Evolutionary conservation across 2,888 invertebrate species (phyloP).

Genomic region (Pycnomerus fuliginosus): DNA sequence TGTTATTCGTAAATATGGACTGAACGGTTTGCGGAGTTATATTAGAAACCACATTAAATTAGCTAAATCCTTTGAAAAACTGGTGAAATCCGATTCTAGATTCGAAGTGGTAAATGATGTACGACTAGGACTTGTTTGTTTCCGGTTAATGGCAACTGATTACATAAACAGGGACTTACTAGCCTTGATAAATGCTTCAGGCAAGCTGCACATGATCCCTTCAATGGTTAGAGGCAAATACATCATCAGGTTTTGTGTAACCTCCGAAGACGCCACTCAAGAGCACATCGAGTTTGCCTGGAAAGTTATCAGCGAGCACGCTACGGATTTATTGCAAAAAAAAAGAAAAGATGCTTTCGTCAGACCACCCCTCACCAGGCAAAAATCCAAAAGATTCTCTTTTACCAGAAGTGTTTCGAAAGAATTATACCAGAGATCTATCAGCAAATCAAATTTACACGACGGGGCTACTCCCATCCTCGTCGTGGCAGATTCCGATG

Average conservation of each 20-base stretch:
- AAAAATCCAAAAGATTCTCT: slow-evolving; percentile 58
- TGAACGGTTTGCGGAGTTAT: slow-evolving; percentile 77
- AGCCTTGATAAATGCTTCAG: slow-evolving; percentile 78
- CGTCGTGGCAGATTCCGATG: slow-evolving; percentile 56
- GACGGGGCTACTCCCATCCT: slow-evolving; percentile 60
- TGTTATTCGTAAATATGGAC: slow-evolving; percentile 77
- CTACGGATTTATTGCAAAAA: slow-evolving; percentile 58
- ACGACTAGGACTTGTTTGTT: slow-evolving; percentile 74
- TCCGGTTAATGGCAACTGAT: slow-evolving; percentile 70
- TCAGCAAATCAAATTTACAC: slow-evolving; percentile 56
- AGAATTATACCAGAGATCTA: slow-evolving; percentile 56
- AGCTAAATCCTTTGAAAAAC: slow-evolving; percentile 71
- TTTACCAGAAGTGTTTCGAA: slow-evolving; percentile 60
- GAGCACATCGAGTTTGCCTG: slow-evolving; percentile 71
- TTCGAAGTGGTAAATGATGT: slow-evolving; percentile 81
- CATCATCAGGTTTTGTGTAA: slow-evolving; percentile 75
- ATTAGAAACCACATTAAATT: slow-evolving; percentile 79
- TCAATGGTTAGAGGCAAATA: slow-evolving; percentile 74
- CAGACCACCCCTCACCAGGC: slow-evolving; percentile 55
- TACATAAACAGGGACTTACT: slow-evolving; percentile 71
- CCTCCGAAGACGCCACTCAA: slow-evolving; percentile 73
- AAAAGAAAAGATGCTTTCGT: slow-evolving; percentile 50
- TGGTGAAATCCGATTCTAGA: slow-evolving; percentile 66
- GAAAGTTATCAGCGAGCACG: slow-evolving; percentile 61
- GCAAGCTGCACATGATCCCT: slow-evolving; percentile 84